Conservation (phyloP, 2,797 vertebrate species). For the Sebastes kiyomatsui region DNA sequence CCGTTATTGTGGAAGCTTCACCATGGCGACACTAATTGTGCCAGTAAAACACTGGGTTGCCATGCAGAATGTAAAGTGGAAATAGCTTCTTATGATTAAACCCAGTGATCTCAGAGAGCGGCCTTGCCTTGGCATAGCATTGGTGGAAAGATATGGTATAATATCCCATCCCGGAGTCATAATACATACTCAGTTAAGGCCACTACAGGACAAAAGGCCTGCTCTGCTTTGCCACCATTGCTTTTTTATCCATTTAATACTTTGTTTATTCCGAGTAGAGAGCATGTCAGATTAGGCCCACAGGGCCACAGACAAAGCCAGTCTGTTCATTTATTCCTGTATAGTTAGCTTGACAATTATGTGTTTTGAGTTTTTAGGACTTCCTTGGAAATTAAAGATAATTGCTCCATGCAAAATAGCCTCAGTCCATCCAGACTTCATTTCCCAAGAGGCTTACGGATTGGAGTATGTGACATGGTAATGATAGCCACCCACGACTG, state of each 20-base stretch:
- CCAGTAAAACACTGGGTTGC: slow-evolving; percentile 65
- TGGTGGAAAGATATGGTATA: slow-evolving; percentile 64
- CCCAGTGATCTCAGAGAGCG: slow-evolving; percentile 57
- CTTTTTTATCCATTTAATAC: slow-evolving; percentile 38
- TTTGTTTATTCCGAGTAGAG: slow-evolving; percentile 47
- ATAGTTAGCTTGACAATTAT: slow-evolving; percentile 51
- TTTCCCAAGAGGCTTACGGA: slow-evolving; percentile 59
- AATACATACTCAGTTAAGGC: slow-evolving; percentile 29
- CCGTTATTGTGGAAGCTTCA: slow-evolving; percentile 56
- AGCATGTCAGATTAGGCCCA: slow-evolving; percentile 20
- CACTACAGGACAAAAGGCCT: slow-evolving; percentile 20
- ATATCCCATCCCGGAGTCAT: slow-evolving; percentile 54
- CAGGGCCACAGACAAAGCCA: slow-evolving; percentile 25
- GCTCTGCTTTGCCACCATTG: slow-evolving; percentile 7
- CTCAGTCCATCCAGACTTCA: slow-evolving; percentile 38
- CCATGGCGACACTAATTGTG: slow-evolving; percentile 62
- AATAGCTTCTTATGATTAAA: slow-evolving; percentile 67
- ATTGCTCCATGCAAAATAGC: slow-evolving; percentile 56
- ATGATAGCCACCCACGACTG: slow-evolving; percentile 68
- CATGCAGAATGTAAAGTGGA: slow-evolving; percentile 67
- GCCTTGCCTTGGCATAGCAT: slow-evolving; percentile 38
- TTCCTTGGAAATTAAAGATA: slow-evolving; percentile 60
- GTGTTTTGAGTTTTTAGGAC: slow-evolving; percentile 51
- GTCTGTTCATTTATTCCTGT: slow-evolving; percentile 33
- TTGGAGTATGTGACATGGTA: slow-evolving; percentile 57